Base-by-base conservation (phyloP, 2,888 invertebrate species). In the Sussaba pulchella region DNA sequence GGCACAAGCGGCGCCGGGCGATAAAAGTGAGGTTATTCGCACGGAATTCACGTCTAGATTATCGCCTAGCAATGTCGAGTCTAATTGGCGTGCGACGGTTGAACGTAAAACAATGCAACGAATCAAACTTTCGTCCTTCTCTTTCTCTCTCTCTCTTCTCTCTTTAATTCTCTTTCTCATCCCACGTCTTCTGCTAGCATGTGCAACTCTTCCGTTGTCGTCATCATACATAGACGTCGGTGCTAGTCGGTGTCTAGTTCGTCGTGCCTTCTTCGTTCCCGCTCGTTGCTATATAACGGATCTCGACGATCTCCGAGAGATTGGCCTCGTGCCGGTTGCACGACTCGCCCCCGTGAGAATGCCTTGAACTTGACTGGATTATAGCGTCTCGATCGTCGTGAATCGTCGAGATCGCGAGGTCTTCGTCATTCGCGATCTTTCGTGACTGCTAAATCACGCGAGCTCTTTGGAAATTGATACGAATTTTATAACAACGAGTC, bases 21-120 rank as follows among this genome's bases (percentile, higher is more conserved):
- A 31, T 2, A 17, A 31, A 6, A 57, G 57, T 36, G n/a, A 57
- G 57, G 17, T 57, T 57, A 57, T 87, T 87, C 87, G 85, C 87
- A 88, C 85, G 86, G 85, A 83, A 85, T 84, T 87, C 84, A 85
- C 85, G 85, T 59, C 78, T 85, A 63, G 78, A 81, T 85, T 83
- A 83, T 82, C 81, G 59, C 71, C 82, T 73, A 78, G 26, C 83
- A 81, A 84, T 85, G 83, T 70, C 69, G 67, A 81, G 82, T 78
- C 76, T 88, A 87, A 89, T 88, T 86, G 84, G 74, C 87, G 85
- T 85, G 86, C 81, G 86, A 86, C 82, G 73, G 80, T 82, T 80
- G 73, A 64, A 67, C 67, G 67, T 36, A 39, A 66, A 82, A 85
- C 83, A 87, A 87, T 86, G 79, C 83, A 82, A 84, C 80, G 81